phyloP scores from a whole-genome alignment of 2,888 invertebrate species.

The Automeris io region DNA sequence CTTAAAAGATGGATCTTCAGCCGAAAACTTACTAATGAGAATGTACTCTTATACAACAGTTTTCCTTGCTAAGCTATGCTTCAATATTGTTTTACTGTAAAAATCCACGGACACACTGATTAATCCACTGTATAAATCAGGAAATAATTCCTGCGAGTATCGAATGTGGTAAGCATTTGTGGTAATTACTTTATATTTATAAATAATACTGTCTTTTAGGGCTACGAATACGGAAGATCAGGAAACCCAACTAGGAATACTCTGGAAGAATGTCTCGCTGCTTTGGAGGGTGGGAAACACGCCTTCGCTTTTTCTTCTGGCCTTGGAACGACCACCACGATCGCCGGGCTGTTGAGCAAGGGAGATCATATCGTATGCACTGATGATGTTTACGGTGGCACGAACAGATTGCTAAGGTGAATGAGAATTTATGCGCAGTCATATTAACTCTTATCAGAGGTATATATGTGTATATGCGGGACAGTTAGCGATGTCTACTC shows the following conservation, averaged over 20 bases:
- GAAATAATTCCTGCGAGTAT: no score
- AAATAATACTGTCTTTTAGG: constrained; percentile 76
- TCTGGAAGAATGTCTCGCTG: constrained; percentile 92
- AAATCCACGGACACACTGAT: no score
- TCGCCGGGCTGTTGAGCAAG: constrained; percentile 83
- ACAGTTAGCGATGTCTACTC: no score
- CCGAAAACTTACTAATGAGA: no score
- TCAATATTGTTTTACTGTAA: no score
- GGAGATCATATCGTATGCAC: constrained; percentile 95
- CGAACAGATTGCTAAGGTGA: constrained; percentile 82
- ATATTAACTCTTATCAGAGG: no score
- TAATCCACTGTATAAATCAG: no score
- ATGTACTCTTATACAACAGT: no score
- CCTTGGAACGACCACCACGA: constrained; percentile 87
- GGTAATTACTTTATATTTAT: neutral
- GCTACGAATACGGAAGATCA: constrained; percentile 94
- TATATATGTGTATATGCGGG: no score
- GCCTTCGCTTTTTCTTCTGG: constrained; percentile 93
- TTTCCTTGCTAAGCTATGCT: no score
- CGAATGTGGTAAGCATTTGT: no score
- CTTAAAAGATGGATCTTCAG: no score
- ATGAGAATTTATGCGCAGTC: constrained; percentile 4
- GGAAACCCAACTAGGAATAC: constrained; percentile 96
- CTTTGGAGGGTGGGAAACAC: constrained; percentile 92
- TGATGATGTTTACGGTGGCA: constrained; percentile 97